A percentile compares a stretch with the other conserved stretches of the same genome.
These are phyloP conservation scores for Minunthozetes semirufus DNA, from an alignment of 2,888 invertebrate genomes.

Conservation along the genomic window DNA sequence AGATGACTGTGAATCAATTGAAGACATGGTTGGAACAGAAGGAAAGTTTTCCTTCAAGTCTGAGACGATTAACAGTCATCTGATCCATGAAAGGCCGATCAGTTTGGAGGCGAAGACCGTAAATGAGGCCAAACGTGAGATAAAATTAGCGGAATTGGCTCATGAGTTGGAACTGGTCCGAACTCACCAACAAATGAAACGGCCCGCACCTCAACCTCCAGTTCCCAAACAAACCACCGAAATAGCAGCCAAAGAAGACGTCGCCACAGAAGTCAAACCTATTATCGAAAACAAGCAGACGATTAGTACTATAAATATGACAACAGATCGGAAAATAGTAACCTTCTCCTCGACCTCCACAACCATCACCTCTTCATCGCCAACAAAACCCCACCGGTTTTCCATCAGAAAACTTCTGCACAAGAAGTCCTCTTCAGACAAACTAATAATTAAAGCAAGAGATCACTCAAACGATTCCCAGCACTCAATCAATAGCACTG, in stretches of 20 bases:
- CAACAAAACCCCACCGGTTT: background rate
- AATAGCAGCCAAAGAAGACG: background rate
- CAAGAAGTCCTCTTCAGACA: background rate
- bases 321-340: background rate
- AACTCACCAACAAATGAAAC: slow-evolving; percentile 15
- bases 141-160: slow-evolving; percentile 32
- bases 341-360: background rate
- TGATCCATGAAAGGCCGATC: background rate
- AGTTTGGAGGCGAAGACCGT: background rate
- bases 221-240: background rate
- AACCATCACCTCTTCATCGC: background rate
- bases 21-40: background rate
- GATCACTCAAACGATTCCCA: background rate
- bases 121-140: slow-evolving; percentile 13
- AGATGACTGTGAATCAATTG: background rate
- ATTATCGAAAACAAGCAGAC: background rate
- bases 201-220: slow-evolving; percentile 27
- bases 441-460: background rate
- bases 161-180: slow-evolving; percentile 27
- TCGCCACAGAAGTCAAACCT: background rate
- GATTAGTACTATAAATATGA: background rate
- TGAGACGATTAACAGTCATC: background rate
- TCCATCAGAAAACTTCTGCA: slow-evolving; percentile 1
- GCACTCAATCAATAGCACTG: no score
- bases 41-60: background rate